A percentile compares a stretch with the other conserved stretches of the same genome.
Conservation (phyloP, 1,140 invertebrate species). For the Catajapyx aquilonaris region DNA sequence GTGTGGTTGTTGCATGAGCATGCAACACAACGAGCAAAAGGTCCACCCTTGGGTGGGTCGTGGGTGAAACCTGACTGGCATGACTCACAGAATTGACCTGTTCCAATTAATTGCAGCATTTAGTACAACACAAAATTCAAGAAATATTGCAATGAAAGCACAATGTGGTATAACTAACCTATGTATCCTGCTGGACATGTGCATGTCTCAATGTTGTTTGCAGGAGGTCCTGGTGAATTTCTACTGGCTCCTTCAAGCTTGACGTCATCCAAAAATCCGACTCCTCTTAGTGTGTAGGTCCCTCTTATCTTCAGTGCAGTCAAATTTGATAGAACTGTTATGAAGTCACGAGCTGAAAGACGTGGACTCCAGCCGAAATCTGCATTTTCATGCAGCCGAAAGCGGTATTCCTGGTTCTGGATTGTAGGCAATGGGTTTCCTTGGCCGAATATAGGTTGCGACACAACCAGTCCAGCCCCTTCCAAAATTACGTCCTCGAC, state of each 20-base stretch:
- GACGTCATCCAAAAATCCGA: conserved; percentile 74
- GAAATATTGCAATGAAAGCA: too few species aligned
- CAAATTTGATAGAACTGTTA: conserved; percentile 76
- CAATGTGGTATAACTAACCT: too few species aligned
- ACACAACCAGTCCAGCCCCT: conserved; percentile 54
- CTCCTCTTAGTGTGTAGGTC: conserved; percentile 57
- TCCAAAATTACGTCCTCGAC: conserved; percentile 74
- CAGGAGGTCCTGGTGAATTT: conserved; percentile 52
- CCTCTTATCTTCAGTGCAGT: conserved; percentile 85
- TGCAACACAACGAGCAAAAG: conserved; percentile 78
- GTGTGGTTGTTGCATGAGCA: conserved; percentile 94
- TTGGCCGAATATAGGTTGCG: conserved; percentile 79
- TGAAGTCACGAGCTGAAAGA: conserved; percentile 63
- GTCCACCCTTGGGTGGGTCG: conserved; percentile 68
- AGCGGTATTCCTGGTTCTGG: conserved; percentile 48
- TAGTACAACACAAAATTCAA: too few species aligned
- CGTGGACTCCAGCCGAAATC: conserved; percentile 82
- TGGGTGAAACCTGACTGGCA: conserved; percentile 85
- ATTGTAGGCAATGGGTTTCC: conserved; percentile 57
- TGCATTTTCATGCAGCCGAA: conserved; percentile 72
- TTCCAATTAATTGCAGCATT: too few species aligned
- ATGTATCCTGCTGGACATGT: conserved; percentile 79
- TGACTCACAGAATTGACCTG: conserved; percentile 94
- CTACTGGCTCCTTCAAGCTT: conserved; percentile 63
- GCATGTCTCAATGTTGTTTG: conserved; percentile 87